Conservation (phyloP, 2,888 invertebrate species). For the Nomada fabriciana region DNA sequence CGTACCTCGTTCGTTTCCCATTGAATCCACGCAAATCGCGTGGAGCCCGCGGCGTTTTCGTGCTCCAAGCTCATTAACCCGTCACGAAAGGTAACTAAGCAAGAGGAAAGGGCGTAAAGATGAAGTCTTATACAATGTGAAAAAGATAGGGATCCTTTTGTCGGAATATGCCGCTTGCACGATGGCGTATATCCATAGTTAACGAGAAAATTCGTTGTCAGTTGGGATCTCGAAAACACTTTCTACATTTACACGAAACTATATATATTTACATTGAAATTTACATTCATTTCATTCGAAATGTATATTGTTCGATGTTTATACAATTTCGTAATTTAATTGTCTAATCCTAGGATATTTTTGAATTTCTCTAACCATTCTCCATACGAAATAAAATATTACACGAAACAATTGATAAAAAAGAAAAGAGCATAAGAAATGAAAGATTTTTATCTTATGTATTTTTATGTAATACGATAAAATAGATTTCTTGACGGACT, state of each 20-base stretch:
- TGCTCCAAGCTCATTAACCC: slow-evolving; percentile 48
- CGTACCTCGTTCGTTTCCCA: slow-evolving; percentile 25
- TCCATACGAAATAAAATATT: too few species aligned
- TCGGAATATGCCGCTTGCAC: slow-evolving; percentile 11
- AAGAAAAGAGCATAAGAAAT: too few species aligned
- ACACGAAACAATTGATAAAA: too few species aligned
- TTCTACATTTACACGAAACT: too few species aligned
- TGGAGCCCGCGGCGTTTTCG: slow-evolving; percentile 44
- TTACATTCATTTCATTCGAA: too few species aligned
- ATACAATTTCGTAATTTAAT: too few species aligned
- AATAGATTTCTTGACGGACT: too few species aligned
- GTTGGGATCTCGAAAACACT: background rate
- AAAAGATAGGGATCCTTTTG: slow-evolving; percentile 34
- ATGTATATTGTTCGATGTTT: background rate
- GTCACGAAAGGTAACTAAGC: slow-evolving; percentile 42
- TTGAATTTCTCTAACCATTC: too few species aligned
- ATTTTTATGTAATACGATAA: too few species aligned
- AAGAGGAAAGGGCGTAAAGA: slow-evolving; percentile 40
- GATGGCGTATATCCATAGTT: slow-evolving; percentile 4
- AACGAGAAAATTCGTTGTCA: slow-evolving; percentile 11
- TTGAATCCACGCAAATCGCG: slow-evolving; percentile 21
- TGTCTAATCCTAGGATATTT: too few species aligned
- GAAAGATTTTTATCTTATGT: too few species aligned
- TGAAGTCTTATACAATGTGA: slow-evolving; percentile 36
- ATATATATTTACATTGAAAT: too few species aligned